phyloP scores from a whole-genome alignment of 2,113 vertebrate species.

The Alces alces region DNA sequence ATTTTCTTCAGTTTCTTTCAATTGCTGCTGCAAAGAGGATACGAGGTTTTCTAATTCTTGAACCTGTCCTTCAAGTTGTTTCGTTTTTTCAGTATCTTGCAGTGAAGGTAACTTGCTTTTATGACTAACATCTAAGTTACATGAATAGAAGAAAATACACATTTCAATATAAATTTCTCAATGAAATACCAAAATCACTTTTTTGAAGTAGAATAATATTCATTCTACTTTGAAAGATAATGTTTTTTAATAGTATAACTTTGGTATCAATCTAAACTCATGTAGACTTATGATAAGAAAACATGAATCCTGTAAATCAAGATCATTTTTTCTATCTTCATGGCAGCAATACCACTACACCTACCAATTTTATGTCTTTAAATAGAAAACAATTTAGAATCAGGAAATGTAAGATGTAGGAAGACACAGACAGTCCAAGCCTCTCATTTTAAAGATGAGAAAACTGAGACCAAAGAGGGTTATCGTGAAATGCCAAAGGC shows the following conservation, averaged over 20 bases:
- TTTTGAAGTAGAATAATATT: background rate
- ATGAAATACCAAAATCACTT: background rate
- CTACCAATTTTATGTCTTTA: background rate
- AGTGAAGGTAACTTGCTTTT: constrained; percentile 28
- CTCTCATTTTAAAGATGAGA: background rate
- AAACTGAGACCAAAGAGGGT: background rate
- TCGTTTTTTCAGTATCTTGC: constrained; percentile 76
- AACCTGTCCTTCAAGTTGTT: constrained; percentile 83
- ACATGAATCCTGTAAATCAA: background rate
- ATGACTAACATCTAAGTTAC: constrained; percentile 13
- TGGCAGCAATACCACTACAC: background rate
- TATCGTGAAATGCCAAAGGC: background rate
- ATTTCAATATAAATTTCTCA: constrained; percentile 19
- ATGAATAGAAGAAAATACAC: constrained; percentile 26
- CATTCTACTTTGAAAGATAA: background rate
- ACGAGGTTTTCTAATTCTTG: constrained; percentile 83
- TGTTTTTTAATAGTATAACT: background rate
- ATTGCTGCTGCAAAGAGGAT: constrained; percentile 84
- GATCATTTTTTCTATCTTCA: background rate
- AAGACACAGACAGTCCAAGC: background rate
- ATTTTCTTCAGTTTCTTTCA: constrained; percentile 84
- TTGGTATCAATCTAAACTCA: background rate
- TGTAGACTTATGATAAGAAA: constrained; percentile 30
- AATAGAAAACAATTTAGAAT: constrained; percentile 10
- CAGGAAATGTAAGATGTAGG: background rate